Base-by-base conservation (phyloP, 2,113 vertebrate species). In the Tonatia bakeri region DNA sequence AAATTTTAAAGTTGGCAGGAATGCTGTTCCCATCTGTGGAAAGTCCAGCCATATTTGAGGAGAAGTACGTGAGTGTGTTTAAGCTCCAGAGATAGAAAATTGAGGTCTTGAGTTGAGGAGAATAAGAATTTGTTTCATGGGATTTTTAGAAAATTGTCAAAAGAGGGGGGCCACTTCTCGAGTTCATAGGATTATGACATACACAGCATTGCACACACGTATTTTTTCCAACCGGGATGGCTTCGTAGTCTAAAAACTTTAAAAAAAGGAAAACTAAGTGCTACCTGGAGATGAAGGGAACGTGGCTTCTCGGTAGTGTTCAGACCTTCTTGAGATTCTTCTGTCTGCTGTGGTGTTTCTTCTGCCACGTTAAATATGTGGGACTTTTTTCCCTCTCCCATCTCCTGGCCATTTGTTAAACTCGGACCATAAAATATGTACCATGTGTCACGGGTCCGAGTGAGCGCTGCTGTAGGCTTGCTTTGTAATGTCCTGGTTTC, bases 1-100 rank as follows among this genome's bases (percentile, higher is more conserved):
- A 96, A 97, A 96, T 96, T 95, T 97, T 96, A 92, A 96, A 96
- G 93, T 96, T 97, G 96, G 97, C 97, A 96, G 81, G 59, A 84
- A 67, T 76, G 92, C 84, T 81, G 93, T 95, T 97, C 94, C 90
- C 96, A 85, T 96, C 96, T 90, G 87, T 92, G 84, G 97, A 95
- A 96, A 97, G 50, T 96, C 90, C 86, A 97, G 97, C 94, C 87
- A 72, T 95, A 94, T 90, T 96, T 94, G 97, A 98, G 96, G 97
- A 97, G 72, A 95, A 96, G 95, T 95, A 96, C 94, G 97, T 97
- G 97, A 97, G 97, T 98, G 96, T 95, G 95, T 96, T 96, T 93
- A 91, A 96, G 95, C 94, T 92, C 87, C 94, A 93, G 94, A 95
- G 96, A 95, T 81, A 95, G 94, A 96, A 97, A 96, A 93, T 95